Conservation (phyloP, 2,797 vertebrate species). For the Thamnophis elegans region DNA sequence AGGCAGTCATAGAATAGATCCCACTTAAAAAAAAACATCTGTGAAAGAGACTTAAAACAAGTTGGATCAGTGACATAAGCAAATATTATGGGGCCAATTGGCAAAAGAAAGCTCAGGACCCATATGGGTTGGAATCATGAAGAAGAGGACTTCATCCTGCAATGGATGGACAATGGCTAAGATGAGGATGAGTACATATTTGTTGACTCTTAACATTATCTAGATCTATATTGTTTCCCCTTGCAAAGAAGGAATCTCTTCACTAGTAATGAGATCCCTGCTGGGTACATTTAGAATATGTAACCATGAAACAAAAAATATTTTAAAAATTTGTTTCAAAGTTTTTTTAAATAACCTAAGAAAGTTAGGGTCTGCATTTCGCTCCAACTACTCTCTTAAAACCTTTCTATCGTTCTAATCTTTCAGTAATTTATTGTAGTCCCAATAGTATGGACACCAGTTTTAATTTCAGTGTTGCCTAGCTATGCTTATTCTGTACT, state of each 20-base stretch:
- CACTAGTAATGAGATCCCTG: background rate
- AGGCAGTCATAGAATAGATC: background rate
- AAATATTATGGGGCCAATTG: background rate
- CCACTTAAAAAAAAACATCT: background rate
- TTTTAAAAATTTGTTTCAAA: background rate
- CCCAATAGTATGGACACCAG: background rate
- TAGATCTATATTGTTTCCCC: background rate
- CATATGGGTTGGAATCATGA: background rate
- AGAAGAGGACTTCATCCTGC: background rate
- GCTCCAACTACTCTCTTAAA: background rate
- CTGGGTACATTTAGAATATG: background rate
- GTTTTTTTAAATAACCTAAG: background rate
- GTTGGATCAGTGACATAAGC: background rate
- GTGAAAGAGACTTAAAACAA: background rate
- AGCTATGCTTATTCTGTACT: background rate
- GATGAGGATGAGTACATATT: background rate
- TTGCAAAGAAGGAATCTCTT: background rate
- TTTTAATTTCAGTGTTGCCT: background rate
- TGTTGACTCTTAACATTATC: background rate
- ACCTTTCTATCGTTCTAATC: background rate
- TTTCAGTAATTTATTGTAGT: background rate
- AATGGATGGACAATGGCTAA: background rate
- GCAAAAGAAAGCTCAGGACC: background rate
- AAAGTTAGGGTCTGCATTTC: background rate
- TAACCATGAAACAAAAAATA: background rate